Evolutionary conservation across 2,888 invertebrate genomes (phyloP).

Genomic region (Keiferia lycopersicella): DNA sequence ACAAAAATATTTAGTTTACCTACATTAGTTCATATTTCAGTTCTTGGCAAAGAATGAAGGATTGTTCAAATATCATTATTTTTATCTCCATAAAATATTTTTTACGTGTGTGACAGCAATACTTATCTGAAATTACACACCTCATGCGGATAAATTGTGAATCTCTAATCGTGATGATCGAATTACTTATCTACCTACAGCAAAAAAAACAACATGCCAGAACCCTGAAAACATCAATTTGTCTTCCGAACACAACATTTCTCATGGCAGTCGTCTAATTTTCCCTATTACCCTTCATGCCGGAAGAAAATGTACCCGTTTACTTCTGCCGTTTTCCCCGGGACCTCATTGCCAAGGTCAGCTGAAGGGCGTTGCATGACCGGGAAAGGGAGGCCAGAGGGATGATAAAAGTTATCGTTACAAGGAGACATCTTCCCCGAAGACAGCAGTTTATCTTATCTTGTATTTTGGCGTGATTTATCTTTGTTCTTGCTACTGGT

Average conservation of each 20-base stretch:
- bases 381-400: slow-evolving; percentile 1
- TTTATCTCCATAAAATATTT: too few species aligned
- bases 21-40: too few species aligned
- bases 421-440: background rate
- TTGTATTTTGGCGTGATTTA: slow-evolving; percentile 7
- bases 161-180: background rate
- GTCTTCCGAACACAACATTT: background rate
- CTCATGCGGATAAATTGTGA: too few species aligned
- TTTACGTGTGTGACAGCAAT: too few species aligned
- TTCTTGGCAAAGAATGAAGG: too few species aligned
- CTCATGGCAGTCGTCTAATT: slow-evolving; percentile 4
- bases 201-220: background rate
- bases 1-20: too few species aligned
- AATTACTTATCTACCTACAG: too few species aligned
- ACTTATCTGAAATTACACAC: too few species aligned
- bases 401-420: slow-evolving; percentile 9
- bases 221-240: background rate
- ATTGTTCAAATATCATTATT: too few species aligned
- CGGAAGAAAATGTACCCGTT: background rate
- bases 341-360: background rate
- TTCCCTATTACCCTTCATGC: slow-evolving; percentile 3
- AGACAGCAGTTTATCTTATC: slow-evolving; percentile 7
- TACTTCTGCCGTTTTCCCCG: background rate
- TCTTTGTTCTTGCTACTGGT: background rate
- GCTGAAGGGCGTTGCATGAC: slow-evolving; percentile 2